Conservation (phyloP, 2,888 invertebrate genomes). For the Troides helena region DNA sequence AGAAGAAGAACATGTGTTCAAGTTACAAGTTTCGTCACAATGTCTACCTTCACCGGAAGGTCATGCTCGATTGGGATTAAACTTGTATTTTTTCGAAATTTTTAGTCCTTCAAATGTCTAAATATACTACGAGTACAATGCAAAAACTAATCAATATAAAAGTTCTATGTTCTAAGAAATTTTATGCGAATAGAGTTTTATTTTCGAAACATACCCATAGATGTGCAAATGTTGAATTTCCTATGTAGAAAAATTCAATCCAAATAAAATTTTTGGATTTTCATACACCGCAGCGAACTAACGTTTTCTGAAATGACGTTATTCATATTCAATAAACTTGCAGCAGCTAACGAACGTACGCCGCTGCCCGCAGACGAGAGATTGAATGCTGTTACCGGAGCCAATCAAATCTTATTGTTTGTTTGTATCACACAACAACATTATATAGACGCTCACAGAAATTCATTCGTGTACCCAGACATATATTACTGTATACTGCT, state of each 20-base stretch:
- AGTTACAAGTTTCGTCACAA: not conserved
- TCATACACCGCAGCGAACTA: constrained; percentile 14
- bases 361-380: constrained; percentile 34
- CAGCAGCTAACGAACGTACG: constrained; percentile 27
- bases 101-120: no score
- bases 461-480: not conserved
- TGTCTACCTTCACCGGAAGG: not conserved
- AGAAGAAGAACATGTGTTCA: no score
- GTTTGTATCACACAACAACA: constrained; percentile 35
- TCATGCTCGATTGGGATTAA: not conserved
- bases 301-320: constrained; percentile 30
- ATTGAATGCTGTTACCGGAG: constrained; percentile 28
- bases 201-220: not conserved
- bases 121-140: not conserved
- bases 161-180: not conserved
- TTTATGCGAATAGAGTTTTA: not conserved
- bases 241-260: constrained; percentile 3
- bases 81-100: no score
- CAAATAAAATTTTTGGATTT: constrained; percentile 7
- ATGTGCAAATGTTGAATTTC: not conserved
- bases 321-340: constrained; percentile 33
- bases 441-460: constrained; percentile 12
- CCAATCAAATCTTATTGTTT: constrained; percentile 44
- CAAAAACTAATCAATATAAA: not conserved
- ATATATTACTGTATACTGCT: not conserved